A percentile compares a stretch with the other conserved stretches of the same genome.
Conservation (phyloP, 2,113 vertebrate genomes). For the Sakesphorus luctuosus region DNA sequence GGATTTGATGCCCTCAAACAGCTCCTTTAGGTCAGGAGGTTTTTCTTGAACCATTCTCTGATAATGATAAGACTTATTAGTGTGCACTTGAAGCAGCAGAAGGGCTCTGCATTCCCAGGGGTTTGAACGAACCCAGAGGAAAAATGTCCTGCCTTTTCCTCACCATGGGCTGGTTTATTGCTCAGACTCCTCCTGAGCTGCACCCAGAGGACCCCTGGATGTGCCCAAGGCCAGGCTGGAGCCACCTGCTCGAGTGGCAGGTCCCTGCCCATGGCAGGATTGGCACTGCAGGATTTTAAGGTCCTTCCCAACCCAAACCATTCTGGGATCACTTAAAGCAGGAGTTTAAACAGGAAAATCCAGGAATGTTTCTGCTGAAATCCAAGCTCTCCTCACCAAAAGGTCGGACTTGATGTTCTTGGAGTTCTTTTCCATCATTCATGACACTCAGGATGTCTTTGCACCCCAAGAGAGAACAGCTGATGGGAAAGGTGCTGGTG, state of each 20-base stretch:
- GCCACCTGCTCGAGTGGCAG: no score
- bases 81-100: not conserved
- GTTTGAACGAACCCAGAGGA: not conserved
- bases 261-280: no score
- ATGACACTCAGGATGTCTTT: no score
- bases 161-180: not conserved
- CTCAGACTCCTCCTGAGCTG: not conserved
- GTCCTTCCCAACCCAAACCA: not conserved
- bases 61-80: not conserved
- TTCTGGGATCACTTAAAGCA: no score
- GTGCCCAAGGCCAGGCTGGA: not conserved
- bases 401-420: no score
- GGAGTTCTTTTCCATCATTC: no score
- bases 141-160: not conserved
- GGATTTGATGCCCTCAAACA: not conserved
- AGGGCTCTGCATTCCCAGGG: not conserved
- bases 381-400: no score
- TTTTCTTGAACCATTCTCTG: not conserved
- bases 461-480: conserved; percentile 5
- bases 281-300: no score
- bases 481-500: not conserved
- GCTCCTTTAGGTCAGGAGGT: not conserved
- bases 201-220: not conserved
- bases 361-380: no score
- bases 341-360: no score